Evolutionary conservation across 2,113 vertebrate species (phyloP).

Genomic region (Oxyruncus cristatus): DNA sequence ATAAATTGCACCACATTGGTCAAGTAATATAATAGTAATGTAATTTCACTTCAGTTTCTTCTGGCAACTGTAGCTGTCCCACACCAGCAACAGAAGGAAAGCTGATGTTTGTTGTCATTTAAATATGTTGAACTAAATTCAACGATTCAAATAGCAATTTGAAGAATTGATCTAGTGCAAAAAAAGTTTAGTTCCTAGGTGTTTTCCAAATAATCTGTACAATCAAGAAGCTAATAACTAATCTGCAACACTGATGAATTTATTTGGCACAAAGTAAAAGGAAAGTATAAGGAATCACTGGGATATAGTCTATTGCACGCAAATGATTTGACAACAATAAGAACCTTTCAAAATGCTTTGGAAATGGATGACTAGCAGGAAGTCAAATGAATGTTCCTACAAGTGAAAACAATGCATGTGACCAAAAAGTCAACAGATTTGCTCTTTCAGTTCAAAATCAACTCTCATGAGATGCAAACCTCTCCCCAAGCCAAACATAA

Average conservation of each 20-base stretch:
- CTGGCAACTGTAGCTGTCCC: neutral
- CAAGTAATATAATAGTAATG: neutral
- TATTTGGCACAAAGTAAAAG: neutral
- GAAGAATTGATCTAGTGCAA: neutral
- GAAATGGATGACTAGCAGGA: neutral
- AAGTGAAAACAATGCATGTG: neutral
- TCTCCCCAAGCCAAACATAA: neutral
- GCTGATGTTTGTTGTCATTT: neutral
- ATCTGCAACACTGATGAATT: neutral
- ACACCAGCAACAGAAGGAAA: neutral
- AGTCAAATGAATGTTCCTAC: neutral
- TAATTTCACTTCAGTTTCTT: neutral
- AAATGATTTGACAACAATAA: neutral
- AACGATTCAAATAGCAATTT: neutral
- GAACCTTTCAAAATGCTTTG: neutral
- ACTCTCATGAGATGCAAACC: neutral
- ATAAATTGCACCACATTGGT: neutral
- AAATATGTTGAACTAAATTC: neutral
- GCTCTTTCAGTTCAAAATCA: slow-evolving; percentile 6
- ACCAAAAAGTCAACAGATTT: slow-evolving; percentile 11
- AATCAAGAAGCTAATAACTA: neutral
- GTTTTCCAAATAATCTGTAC: neutral
- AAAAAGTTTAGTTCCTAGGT: neutral
- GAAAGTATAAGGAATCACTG: neutral
- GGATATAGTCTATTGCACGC: neutral